These are phyloP conservation scores for Agriopis leucophaearia DNA, from an alignment of 2,888 invertebrate genomes.

Conservation along the genomic window DNA sequence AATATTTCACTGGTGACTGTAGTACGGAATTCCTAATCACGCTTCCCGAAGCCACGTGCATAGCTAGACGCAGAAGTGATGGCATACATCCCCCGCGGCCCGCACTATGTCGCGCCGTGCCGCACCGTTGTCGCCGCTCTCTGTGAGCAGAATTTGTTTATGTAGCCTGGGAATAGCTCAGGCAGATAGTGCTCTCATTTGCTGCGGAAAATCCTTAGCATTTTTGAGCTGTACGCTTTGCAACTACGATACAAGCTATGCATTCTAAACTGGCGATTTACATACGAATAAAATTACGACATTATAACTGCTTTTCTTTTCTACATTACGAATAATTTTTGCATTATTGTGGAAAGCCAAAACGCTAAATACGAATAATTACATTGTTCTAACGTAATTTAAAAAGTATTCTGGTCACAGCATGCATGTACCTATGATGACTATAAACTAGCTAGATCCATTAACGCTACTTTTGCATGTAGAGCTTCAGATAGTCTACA, in stretches of 20 bases:
- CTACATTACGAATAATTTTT: constrained; percentile 47
- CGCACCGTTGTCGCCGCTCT: constrained; percentile 50
- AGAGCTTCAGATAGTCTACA: constrained; percentile 2
- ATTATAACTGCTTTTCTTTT: constrained; percentile 53
- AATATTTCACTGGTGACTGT: neutral
- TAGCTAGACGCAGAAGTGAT: neutral
- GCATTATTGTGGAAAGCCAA: constrained; percentile 43
- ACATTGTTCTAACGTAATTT: constrained; percentile 31
- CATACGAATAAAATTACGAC: constrained; percentile 71
- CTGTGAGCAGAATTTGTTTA: constrained; percentile 83
- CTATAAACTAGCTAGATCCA: constrained; percentile 28
- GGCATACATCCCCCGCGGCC: neutral
- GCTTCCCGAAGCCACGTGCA: neutral
- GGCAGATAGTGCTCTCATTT: constrained; percentile 77
- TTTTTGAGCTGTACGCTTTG: constrained; percentile 77
- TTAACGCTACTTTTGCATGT: constrained; percentile 22
- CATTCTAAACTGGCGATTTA: constrained; percentile 70
- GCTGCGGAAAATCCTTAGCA: constrained; percentile 79
- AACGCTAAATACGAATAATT: constrained; percentile 36
- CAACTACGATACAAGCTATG: constrained; percentile 78
- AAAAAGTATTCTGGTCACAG: constrained; percentile 31
- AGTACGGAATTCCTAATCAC: neutral
- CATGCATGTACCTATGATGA: constrained; percentile 30
- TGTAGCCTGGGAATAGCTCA: constrained; percentile 78
- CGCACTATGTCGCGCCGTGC: neutral